phyloP scores from a whole-genome alignment of 2,797 vertebrate genomes.

The Numenius phaeopus region DNA sequence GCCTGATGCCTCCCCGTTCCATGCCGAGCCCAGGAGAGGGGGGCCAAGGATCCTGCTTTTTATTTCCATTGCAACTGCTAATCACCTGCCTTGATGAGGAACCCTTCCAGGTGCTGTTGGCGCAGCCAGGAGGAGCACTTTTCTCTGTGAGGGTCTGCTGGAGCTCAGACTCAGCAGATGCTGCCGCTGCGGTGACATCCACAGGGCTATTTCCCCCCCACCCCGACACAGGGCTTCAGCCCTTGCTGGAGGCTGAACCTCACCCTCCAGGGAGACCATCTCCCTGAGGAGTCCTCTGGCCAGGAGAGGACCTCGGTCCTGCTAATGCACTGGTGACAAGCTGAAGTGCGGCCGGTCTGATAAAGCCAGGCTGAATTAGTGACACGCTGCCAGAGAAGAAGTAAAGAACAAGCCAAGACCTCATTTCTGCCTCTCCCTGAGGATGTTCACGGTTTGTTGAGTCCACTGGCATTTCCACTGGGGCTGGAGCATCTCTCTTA shows the following conservation, averaged over 20 bases:
- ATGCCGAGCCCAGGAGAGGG: neutral
- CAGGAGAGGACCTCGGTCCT: neutral
- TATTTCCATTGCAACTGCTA: neutral
- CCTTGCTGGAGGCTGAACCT: neutral
- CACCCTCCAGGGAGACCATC: neutral
- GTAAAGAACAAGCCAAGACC: neutral
- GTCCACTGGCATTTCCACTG: neutral
- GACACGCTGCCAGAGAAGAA: accelerated
- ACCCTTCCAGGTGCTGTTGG: neutral
- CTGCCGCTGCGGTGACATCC: neutral
- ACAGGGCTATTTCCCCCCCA: neutral
- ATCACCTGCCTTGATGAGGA: neutral
- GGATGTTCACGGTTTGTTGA: neutral
- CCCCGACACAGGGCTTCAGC: neutral
- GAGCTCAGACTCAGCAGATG: neutral
- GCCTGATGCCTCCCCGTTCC: neutral
- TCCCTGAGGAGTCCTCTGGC: too few species aligned
- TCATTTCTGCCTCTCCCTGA: neutral
- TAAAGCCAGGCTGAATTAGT: neutral
- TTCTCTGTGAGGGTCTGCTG: neutral
- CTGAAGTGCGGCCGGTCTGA: neutral
- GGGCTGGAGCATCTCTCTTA: too few species aligned
- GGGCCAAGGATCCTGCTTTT: neutral
- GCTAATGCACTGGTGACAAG: neutral
- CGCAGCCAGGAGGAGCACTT: neutral